A percentile compares a stretch with the other conserved stretches of the same genome.
phyloP scores from a whole-genome alignment of 2,113 vertebrate genomes.

The Takifugu bimaculatus region DNA sequence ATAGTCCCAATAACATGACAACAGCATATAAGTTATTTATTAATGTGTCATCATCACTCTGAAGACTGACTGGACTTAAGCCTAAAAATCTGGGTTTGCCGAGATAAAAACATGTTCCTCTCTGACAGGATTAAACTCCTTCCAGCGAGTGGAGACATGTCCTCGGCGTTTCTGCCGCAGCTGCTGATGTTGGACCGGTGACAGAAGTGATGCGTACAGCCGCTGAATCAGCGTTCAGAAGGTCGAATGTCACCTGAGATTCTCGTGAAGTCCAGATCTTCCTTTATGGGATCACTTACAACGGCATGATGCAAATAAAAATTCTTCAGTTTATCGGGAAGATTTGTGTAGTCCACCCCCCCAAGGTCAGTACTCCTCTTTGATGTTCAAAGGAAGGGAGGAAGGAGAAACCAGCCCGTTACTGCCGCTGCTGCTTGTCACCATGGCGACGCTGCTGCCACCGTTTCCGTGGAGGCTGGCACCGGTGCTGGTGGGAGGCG shows the following conservation, averaged over 20 bases:
- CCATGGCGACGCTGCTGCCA: constrained; percentile 69
- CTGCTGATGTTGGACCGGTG: no score
- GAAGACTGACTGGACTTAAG: background rate
- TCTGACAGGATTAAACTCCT: background rate
- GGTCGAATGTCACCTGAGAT: background rate
- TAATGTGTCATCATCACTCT: background rate
- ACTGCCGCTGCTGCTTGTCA: constrained; percentile 76
- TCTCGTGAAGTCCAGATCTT: no score
- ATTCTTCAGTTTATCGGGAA: background rate
- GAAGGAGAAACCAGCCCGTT: constrained; percentile 78
- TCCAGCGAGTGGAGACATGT: constrained; percentile 19
- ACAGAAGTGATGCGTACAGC: no score
- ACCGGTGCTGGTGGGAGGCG: constrained; percentile 63
- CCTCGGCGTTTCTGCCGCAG: background rate
- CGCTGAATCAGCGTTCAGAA: background rate
- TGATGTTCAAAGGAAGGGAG: constrained; percentile 82
- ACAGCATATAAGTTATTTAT: background rate
- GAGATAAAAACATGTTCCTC: background rate
- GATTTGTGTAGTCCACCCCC: constrained; percentile 14
- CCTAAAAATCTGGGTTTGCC: background rate
- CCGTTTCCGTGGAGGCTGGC: constrained; percentile 47
- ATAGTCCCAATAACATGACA: background rate
- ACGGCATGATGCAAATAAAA: no score
- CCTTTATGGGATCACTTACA: no score
- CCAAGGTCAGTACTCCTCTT: constrained; percentile 83